Percentiles rank a stretch among this genome's conserved stretches.
phyloP scores from a whole-genome alignment of 1,140 invertebrate species.

The Idris sp. region DNA sequence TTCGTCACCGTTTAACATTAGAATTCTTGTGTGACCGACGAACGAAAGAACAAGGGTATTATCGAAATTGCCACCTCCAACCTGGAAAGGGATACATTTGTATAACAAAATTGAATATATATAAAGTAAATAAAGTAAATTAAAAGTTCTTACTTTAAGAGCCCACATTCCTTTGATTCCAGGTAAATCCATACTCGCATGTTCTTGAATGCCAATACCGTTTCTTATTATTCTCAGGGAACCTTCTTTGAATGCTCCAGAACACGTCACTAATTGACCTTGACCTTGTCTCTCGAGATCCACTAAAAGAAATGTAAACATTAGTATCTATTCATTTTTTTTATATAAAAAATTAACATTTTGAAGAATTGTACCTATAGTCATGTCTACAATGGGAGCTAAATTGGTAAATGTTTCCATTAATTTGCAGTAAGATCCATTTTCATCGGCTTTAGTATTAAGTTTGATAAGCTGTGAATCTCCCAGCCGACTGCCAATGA shows the following conservation, averaged over 20 bases:
- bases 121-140: neutral
- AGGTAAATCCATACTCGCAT: constrained; percentile 96
- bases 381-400: constrained; percentile 98
- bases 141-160: constrained; percentile 82
- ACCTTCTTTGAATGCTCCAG: constrained; percentile 97
- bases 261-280: constrained; percentile 98
- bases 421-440: constrained; percentile 92
- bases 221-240: constrained; percentile 97
- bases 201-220: constrained; percentile 98
- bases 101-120: neutral
- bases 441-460: constrained; percentile 90
- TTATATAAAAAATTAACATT: no score
- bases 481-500: constrained; percentile 96
- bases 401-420: constrained; percentile 99
- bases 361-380: constrained; percentile 80
- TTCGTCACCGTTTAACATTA: constrained; percentile 94
- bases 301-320: constrained; percentile 77
- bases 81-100: constrained; percentile 19
- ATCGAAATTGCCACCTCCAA: constrained; percentile 84
- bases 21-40: constrained; percentile 94
- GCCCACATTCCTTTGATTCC: constrained; percentile 99
- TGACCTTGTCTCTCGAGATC: constrained; percentile 98
- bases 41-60: constrained; percentile 96
- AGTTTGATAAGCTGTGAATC: constrained; percentile 98
- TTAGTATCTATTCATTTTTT: no score